These are phyloP conservation scores for Cistogaster globosa DNA, from an alignment of 2,888 invertebrate genomes.

Conservation along the genomic window DNA sequence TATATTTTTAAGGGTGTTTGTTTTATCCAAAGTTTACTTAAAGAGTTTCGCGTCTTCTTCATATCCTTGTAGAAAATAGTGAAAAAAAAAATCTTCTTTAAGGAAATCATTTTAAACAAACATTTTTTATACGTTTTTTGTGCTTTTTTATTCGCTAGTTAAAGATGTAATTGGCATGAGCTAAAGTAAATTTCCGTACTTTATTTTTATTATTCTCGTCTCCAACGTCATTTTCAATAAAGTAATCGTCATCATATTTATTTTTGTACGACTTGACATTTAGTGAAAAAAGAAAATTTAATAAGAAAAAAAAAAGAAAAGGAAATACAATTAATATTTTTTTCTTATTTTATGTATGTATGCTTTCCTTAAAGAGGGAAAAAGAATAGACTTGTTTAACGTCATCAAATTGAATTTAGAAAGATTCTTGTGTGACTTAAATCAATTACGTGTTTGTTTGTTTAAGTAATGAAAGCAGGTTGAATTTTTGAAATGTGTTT, in stretches of 20 bases:
- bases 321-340: conserved; percentile 29
- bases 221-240: not conserved
- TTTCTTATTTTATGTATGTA: not conserved
- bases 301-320: not conserved
- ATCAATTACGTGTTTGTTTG: not conserved
- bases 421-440: not conserved
- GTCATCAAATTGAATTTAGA: not conserved
- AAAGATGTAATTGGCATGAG: conserved; percentile 41
- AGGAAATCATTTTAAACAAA: conserved; percentile 30
- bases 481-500: no score
- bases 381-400: not conserved
- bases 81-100: not conserved
- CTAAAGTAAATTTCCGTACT: conserved; percentile 23
- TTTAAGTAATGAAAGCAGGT: no score
- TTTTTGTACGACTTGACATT: not conserved
- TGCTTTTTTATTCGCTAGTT: not conserved
- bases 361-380: not conserved
- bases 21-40: not conserved
- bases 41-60: not conserved
- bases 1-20: conserved; percentile 10
- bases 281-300: not conserved
- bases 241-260: not conserved
- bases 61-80: not conserved
- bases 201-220: not conserved
- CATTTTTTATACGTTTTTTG: not conserved